A percentile compares a stretch with the other conserved stretches of the same genome.
Evolutionary conservation across 1,140 invertebrate species (phyloP).

Genomic region (Brachionus manjavacas): DNA sequence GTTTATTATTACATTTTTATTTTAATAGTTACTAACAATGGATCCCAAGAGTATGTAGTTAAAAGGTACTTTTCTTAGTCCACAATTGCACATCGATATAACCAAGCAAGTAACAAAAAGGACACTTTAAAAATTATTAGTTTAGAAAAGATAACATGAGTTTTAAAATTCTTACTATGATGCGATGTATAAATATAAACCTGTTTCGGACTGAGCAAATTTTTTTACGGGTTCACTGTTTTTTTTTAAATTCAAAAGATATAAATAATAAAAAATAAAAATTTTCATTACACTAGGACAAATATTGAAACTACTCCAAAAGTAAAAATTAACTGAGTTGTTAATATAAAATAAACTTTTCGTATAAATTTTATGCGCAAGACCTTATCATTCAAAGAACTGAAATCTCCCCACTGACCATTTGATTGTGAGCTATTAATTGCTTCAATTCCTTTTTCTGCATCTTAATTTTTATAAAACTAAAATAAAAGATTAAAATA

Average conservation of each 20-base stretch:
- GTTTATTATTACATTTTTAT: too few relatives aligned
- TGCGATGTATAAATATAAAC: background rate
- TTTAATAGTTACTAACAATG: background rate
- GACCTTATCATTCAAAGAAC: constrained; percentile 46
- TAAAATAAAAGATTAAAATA: background rate
- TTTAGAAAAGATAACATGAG: too few relatives aligned
- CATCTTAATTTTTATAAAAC: background rate
- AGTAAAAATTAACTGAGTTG: constrained; percentile 44
- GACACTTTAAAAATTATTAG: too few relatives aligned
- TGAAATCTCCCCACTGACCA: constrained; percentile 38
- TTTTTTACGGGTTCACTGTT: background rate
- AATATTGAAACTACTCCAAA: constrained; percentile 45
- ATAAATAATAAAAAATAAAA: background rate
- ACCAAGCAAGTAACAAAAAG: background rate
- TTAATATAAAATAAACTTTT: constrained; percentile 46
- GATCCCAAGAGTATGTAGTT: constrained; percentile 19
- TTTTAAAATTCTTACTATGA: constrained; percentile 6
- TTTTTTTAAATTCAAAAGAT: background rate
- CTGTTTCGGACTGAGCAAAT: background rate
- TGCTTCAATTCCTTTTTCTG: background rate
- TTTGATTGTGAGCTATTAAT: background rate
- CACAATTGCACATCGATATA: background rate
- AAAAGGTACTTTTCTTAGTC: background rate
- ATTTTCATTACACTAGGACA: constrained; percentile 35
- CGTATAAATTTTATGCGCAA: constrained; percentile 49